Base-by-base conservation (phyloP, 2,888 invertebrate species). In the Limnephilus auricula region DNA sequence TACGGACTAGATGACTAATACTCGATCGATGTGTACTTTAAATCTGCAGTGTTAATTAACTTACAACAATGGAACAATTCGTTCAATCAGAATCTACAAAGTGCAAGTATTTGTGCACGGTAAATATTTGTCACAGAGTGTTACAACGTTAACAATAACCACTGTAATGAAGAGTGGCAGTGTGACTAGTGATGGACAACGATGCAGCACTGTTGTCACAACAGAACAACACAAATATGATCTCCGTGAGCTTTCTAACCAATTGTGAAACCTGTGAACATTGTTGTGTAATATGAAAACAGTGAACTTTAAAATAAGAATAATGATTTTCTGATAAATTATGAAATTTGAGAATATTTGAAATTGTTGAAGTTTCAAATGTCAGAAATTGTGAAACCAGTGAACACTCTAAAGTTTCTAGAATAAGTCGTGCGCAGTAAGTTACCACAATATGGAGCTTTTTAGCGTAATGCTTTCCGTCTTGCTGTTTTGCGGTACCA, bases 401-500 rank as follows among this genome's bases (percentile, higher is more conserved):
- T 65, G 25, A 65, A 65, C 65, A 65, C n/a, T 65, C n/a, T 65
- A 37, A 37, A 50, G 31, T 50, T 85, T 30, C 31, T 31, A 65
- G 65, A 65, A 50, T 34, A 86, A 86, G 65, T 65, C 32, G 86
- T 30, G 31, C 45, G 86, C 86, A 30, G n/a, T 32, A 50, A 86
- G 50, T n/a, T n/a, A 30, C 12, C 4, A 40, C 86, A 65, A 31
- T 31, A 86, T 86, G 86, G 65, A 65, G 30, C 65, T 86, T 31
- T 86, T 86, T 34, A 30, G 30, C 18, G 31, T 86, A 30, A 65
- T 31, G 30, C 50, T 90, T 18, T 79, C 84, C 78, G 13, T 90
- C 50, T 87, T 93, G 78, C 78, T 92, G 82, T 87, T 93, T 30
- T 90, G 89, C 88, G 84, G 83, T 45, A 79, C 37, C 78, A 85